Conservation (phyloP, 2,797 vertebrate genomes). For the Podarcis lilfordi region DNA sequence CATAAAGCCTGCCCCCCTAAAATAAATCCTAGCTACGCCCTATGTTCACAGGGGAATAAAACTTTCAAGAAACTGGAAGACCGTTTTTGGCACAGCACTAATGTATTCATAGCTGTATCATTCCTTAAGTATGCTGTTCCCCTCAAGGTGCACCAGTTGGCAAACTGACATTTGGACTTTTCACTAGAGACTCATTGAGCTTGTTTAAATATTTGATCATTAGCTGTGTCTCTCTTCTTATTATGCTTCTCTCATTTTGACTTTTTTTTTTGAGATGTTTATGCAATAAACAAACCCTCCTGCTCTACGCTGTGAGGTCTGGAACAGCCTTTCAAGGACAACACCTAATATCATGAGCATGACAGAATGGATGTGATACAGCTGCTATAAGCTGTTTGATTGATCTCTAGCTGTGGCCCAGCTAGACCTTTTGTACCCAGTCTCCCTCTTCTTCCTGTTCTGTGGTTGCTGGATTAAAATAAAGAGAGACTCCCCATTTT, state of each 20-base stretch:
- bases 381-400: background rate
- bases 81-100: too few relatives aligned
- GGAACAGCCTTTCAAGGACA: slow-evolving; percentile 35
- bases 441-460: background rate
- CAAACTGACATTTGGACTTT: slow-evolving; percentile 21
- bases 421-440: background rate
- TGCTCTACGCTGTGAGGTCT: slow-evolving; percentile 28
- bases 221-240: slow-evolving; percentile 21
- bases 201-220: slow-evolving; percentile 26
- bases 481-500: background rate
- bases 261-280: slow-evolving; percentile 32
- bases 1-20: too few relatives aligned
- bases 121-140: background rate
- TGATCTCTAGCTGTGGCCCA: background rate
- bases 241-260: background rate
- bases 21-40: too few relatives aligned
- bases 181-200: slow-evolving; percentile 19
- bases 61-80: too few relatives aligned
- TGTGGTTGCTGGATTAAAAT: background rate
- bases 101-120: background rate
- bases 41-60: too few relatives aligned
- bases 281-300: slow-evolving; percentile 17
- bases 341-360: background rate
- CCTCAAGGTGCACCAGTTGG: background rate
- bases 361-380: slow-evolving; percentile 26